Conservation (phyloP, 2,888 invertebrate genomes). For the Netelia melanura region DNA sequence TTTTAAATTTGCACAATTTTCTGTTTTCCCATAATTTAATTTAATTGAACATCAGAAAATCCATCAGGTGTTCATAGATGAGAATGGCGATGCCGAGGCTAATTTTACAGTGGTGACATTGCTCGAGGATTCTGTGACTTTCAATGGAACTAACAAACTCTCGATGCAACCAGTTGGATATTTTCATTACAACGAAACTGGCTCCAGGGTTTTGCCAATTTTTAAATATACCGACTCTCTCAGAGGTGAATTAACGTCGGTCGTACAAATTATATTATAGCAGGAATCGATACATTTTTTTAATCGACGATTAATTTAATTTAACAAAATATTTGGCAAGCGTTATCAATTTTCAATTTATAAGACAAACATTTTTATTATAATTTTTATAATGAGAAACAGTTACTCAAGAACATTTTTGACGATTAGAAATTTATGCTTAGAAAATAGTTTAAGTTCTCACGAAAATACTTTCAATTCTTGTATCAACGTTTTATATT, state of each 20-base stretch:
- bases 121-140: constrained; percentile 87
- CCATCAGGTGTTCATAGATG: constrained; percentile 92
- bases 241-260: constrained; percentile 56
- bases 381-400: background rate
- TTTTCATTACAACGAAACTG: constrained; percentile 88
- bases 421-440: too few relatives aligned
- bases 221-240: constrained; percentile 65
- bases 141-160: constrained; percentile 87
- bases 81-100: constrained; percentile 95
- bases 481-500: background rate
- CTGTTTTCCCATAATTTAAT: background rate
- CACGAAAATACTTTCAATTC: background rate
- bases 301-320: background rate
- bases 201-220: constrained; percentile 82
- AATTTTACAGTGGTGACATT: constrained; percentile 95
- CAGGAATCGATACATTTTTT: background rate
- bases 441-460: too few relatives aligned
- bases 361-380: background rate
- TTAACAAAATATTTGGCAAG: too few relatives aligned
- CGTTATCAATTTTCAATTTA: too few relatives aligned
- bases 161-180: constrained; percentile 92
- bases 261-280: background rate
- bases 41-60: background rate
- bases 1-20: background rate
- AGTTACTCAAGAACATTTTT: too few relatives aligned